A percentile compares a stretch with the other conserved stretches of the same genome.
phyloP scores from a whole-genome alignment of 2,113 vertebrate genomes.

The Campylomormyrus numenius region DNA sequence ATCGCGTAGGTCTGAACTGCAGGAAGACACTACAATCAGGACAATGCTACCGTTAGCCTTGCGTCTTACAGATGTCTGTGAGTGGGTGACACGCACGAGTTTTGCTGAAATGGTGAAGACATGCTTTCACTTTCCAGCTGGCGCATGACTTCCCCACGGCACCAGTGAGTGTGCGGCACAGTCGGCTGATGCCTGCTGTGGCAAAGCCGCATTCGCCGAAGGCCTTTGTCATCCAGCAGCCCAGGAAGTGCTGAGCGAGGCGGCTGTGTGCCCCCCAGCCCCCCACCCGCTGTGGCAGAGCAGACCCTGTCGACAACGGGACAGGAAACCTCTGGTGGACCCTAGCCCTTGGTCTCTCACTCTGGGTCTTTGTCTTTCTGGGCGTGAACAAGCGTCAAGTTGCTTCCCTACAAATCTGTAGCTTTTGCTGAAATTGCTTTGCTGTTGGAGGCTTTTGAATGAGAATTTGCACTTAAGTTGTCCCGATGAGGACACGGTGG shows the following conservation, averaged over 20 bases:
- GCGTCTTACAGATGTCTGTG: too few relatives aligned
- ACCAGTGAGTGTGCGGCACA: conserved; percentile 68
- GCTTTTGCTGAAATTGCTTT: neutral
- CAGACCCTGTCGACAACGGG: neutral
- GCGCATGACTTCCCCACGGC: conserved; percentile 73
- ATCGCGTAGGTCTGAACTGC: neutral
- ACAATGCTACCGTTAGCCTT: neutral
- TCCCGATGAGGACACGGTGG: neutral
- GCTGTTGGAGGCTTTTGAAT: neutral
- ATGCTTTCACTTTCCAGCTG: conserved; percentile 41
- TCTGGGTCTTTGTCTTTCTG: neutral
- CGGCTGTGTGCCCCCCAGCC: neutral
- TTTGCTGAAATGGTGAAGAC: neutral
- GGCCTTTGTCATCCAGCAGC: conserved; percentile 81
- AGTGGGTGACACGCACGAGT: neutral
- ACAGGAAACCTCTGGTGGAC: neutral
- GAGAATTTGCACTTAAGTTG: neutral
- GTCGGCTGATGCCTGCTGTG: conserved; percentile 70
- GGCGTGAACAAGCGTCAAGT: neutral
- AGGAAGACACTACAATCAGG: too few relatives aligned
- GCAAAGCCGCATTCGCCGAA: conserved; percentile 69
- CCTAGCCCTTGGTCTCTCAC: too few relatives aligned
- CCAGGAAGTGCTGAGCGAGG: conserved; percentile 73
- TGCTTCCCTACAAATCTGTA: neutral
- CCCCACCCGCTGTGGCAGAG: neutral